Conservation (phyloP, 2,888 invertebrate genomes). For the Isotomurus palustris region DNA sequence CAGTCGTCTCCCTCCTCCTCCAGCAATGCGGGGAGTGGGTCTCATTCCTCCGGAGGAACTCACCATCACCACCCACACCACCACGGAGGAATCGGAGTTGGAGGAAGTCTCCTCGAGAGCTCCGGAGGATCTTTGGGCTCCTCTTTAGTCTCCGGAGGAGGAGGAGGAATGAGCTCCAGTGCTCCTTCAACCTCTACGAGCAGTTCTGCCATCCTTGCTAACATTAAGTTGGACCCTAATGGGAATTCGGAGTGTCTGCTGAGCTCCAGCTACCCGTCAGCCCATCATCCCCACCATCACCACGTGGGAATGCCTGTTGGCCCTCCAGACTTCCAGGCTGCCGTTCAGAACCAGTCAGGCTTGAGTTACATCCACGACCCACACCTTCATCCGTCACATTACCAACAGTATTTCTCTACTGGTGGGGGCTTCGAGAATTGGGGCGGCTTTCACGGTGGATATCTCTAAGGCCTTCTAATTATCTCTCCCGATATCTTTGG, state of each 20-base stretch:
- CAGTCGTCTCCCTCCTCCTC: constrained; percentile 30
- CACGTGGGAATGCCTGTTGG: constrained; percentile 24
- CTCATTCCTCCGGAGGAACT: constrained; percentile 1
- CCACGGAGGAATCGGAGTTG: constrained; percentile 6
- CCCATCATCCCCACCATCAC: constrained; percentile 29
- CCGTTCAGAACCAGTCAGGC: constrained; percentile 29
- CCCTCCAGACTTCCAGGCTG: constrained; percentile 35
- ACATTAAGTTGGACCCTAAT: constrained; percentile 25
- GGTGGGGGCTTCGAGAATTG: constrained; percentile 38
- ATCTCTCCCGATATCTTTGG: too few relatives aligned
- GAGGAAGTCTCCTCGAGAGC: too few relatives aligned
- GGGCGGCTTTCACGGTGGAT: constrained; percentile 35
- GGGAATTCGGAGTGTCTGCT: constrained; percentile 15
- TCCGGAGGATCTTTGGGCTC: neutral
- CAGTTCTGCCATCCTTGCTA: constrained; percentile 16
- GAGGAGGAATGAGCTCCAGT: constrained; percentile 7
- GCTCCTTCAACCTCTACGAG: constrained; percentile 7
- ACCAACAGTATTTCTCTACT: constrained; percentile 42
- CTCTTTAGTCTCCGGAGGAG: constrained; percentile 1
- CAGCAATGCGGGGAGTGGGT: constrained; percentile 15
- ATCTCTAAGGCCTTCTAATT: constrained; percentile 13
- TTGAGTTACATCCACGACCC: constrained; percentile 39
- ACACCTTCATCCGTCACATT: constrained; percentile 34
- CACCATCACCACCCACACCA: constrained; percentile 10
- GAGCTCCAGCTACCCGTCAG: constrained; percentile 15